Conservation (phyloP, 2,113 vertebrate species). For the Aplodontia rufa region DNA sequence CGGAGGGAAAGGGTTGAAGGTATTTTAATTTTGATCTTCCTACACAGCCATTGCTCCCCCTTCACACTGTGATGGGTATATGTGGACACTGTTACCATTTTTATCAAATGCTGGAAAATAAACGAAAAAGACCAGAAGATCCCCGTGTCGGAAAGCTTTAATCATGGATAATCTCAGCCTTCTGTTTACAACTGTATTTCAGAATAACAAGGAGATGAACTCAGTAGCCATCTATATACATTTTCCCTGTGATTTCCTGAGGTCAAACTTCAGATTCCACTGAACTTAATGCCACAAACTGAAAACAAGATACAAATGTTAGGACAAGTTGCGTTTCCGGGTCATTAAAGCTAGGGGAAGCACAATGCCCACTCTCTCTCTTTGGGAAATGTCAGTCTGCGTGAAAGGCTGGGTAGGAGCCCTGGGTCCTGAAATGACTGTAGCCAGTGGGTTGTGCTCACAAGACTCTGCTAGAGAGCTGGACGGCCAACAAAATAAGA, state of each 20-base stretch:
- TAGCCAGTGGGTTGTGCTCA: neutral
- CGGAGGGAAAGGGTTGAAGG: neutral
- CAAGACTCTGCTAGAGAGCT: neutral
- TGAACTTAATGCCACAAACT: neutral
- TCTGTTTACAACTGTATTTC: neutral
- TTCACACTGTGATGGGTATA: neutral
- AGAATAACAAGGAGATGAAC: neutral
- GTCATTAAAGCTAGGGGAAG: neutral
- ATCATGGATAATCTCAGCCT: neutral
- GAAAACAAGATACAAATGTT: conserved; percentile 4
- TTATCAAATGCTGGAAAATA: neutral
- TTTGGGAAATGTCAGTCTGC: neutral
- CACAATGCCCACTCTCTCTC: neutral
- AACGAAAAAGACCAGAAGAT: neutral
- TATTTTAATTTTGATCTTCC: neutral
- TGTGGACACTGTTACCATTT: neutral
- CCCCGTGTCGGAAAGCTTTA: neutral
- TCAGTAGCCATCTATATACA: neutral
- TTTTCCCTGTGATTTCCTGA: conserved; percentile 20
- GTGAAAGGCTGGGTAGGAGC: neutral
- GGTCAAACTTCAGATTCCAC: neutral
- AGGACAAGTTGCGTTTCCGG: neutral
- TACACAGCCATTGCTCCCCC: neutral
- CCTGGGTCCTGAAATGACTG: neutral
- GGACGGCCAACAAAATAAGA: neutral